These are phyloP conservation scores for Heliornis fulica DNA, from an alignment of 2,113 vertebrate genomes.

Conservation along the genomic window DNA sequence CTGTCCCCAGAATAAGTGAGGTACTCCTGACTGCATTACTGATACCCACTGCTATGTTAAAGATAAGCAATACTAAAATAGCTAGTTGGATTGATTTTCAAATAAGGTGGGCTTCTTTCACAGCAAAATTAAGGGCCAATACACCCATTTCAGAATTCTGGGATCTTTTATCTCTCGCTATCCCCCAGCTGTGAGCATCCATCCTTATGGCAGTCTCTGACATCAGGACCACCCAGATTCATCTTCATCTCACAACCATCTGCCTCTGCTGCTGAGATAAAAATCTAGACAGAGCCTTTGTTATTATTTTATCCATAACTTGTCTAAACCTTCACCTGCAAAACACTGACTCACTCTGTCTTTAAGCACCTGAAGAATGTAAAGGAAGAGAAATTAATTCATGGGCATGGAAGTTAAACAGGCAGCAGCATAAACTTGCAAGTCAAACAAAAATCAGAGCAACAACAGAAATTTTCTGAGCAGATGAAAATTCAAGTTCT, in stretches of 20 bases:
- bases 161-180: neutral
- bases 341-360: constrained; percentile 34
- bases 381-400: constrained; percentile 23
- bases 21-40: neutral
- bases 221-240: constrained; percentile 47
- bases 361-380: constrained; percentile 6
- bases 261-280: constrained; percentile 50
- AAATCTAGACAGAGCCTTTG: constrained; percentile 62
- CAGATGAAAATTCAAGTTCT: neutral
- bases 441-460: neutral
- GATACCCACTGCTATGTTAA: neutral
- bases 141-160: neutral
- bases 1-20: neutral
- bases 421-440: neutral
- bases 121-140: neutral
- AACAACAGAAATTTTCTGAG: neutral
- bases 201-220: neutral
- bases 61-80: constrained; percentile 8
- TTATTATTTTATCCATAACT: constrained; percentile 59
- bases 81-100: neutral
- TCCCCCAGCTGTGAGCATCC: neutral
- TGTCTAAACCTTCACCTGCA: constrained; percentile 69
- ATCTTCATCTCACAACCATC: neutral
- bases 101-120: neutral
- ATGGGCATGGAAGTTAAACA: neutral